Base-by-base conservation (phyloP, 2,888 invertebrate genomes). In the Xylota sylvarum region DNA sequence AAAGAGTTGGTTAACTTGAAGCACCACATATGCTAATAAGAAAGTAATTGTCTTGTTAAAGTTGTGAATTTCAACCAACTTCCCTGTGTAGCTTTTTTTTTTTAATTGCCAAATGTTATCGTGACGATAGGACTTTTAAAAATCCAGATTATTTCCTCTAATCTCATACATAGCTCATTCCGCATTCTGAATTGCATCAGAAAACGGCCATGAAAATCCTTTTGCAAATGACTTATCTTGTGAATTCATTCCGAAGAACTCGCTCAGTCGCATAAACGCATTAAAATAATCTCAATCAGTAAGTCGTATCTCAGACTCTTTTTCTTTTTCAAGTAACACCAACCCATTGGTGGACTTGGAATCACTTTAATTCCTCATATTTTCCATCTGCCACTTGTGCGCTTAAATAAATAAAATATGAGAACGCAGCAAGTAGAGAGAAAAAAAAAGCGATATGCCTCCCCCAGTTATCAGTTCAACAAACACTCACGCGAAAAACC, bases 401-500 rank as follows among this genome's bases (percentile, higher is more conserved):
- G 10, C 55, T 40, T 76, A n/a, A n/a, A n/a, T 69, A 55, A 76
- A 82, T 82, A 76, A 81, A 81, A 69, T 60, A 76, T 76, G n/a
- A n/a, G n/a, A 81, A 46, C 7, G 17, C 30, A 17, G 4, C 12
- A 7, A 48, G 6, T 37, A 9, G 4, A n/a, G 12, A 27, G 17
- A 10, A 27, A 2, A 35, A 52, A 70, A 27, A 40, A 17, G 10
- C 43, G 19, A 17, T 23, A 40, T 19, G 19, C 10, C 65, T 17
- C 23, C 52, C 72, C 19, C 56, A 32, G 56, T 72, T 72, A 70
- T 81, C 74, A 62, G 69, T 62, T 37, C 43, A 14, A 43, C 43
- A 46, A 48, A 69, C 64, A 70, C 69, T 58, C 80, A 69, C 70
- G 56, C 43, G 58, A 72, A 56, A 48, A 46, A 27, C 19, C 56